Base-by-base conservation (phyloP, 2,797 vertebrate genomes). In the Paratrypauchen microcephalus region DNA sequence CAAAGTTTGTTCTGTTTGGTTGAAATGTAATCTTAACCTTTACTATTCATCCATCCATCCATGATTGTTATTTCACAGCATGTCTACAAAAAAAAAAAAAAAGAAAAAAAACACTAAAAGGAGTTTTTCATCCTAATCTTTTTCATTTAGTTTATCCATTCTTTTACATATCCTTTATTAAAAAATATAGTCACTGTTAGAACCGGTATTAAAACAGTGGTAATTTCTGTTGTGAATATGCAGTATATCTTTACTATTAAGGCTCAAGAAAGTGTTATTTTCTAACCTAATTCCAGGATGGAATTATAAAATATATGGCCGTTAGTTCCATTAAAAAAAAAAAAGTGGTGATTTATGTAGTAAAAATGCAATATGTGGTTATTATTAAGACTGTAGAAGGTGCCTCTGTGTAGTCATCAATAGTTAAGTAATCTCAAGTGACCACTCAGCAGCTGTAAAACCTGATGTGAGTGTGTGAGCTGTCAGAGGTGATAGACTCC, bases 381-480 rank as follows among this genome's bases (percentile, higher is more conserved):
- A 55, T 55, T 55, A 23, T 12, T 55, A 55, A 55, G 21, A 55
- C 4, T 55, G 21, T 23, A 54, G n/a, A 54, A 54, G 23, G 21
- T 21, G 9, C n/a, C 21, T 55, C 4, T 4, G 9, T 21, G 52
- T 1, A 23, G 12, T 57, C 55, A 28, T 57, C 55, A 57, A 8
- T 55, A 55, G 11, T 18, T 55, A 18, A 55, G 52, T 23, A 23
- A 54, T 26, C 24, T 57, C 55, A 24, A 24, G 23, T 59, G 57
- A 39, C 30, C 32, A 61, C 30, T n/a, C 32, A 61, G 32, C n/a
- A 41, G 41, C 58, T 57, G 0, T 21, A 9, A 59, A 26, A 63
- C 30, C n/a, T 65, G 18, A 26, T 68, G 69, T 11, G 65, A 4
- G 32, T 70, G 24, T 6, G 18, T 36, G 39, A 18, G 47, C 74